Evolutionary conservation across 2,797 vertebrate species (phyloP).

Genomic region (Macropus fuliginosus): DNA sequence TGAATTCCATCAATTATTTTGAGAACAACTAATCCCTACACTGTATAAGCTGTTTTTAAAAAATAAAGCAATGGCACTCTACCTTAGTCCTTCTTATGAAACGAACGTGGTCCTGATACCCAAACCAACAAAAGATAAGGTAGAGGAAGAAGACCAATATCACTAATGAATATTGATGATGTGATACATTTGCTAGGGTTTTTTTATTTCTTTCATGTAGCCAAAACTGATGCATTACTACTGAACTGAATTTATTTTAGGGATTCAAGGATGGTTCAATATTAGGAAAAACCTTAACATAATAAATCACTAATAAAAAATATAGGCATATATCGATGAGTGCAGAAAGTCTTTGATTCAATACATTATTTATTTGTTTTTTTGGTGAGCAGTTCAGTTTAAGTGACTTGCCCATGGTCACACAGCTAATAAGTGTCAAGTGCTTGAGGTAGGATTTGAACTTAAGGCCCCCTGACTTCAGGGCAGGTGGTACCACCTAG

Average conservation of each 20-base stretch:
- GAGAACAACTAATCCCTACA: neutral
- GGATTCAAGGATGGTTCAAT: neutral
- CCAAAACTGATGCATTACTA: neutral
- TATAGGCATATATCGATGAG: neutral
- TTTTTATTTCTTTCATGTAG: neutral
- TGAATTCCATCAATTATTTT: neutral
- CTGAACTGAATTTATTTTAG: neutral
- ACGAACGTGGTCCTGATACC: neutral
- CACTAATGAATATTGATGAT: neutral
- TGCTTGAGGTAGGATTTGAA: too few relatives aligned
- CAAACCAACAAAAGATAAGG: neutral
- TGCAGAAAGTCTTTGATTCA: neutral
- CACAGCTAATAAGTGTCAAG: too few relatives aligned
- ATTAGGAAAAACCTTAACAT: neutral
- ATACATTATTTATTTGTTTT: too few relatives aligned
- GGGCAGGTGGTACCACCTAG: too few relatives aligned
- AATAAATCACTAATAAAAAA: neutral
- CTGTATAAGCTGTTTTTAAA: neutral
- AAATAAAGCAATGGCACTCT: neutral
- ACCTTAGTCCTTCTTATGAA: neutral
- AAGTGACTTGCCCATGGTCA: too few relatives aligned
- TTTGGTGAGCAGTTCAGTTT: too few relatives aligned
- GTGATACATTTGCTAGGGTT: neutral
- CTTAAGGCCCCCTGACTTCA: too few relatives aligned
- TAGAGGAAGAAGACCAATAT: neutral